Conservation (phyloP, 2,113 vertebrate species). For the Leptobrachium ailaonicum region DNA sequence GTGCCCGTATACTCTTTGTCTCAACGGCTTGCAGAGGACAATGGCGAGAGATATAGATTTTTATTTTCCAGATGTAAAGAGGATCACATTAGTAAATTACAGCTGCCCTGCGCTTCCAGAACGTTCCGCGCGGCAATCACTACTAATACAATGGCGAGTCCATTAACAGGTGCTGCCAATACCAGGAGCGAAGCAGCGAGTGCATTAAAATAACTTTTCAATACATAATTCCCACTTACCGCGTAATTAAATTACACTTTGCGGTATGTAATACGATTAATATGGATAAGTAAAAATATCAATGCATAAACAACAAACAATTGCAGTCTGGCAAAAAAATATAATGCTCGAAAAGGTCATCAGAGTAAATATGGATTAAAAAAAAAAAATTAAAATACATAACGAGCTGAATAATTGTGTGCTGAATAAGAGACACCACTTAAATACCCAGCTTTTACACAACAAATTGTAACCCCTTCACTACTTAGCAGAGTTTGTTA, state of each 20-base stretch:
- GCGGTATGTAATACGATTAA: constrained; percentile 54
- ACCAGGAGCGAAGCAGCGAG: constrained; percentile 48
- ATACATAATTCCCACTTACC: constrained; percentile 53
- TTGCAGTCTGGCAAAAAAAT: constrained; percentile 54
- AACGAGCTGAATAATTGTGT: background rate
- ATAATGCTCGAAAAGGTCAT: background rate
- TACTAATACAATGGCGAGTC: constrained; percentile 55
- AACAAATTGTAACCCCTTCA: no score
- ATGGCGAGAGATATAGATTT: constrained; percentile 20
- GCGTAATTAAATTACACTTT: constrained; percentile 55
- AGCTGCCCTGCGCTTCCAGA: constrained; percentile 15
- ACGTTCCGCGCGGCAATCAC: constrained; percentile 50
- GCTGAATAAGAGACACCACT: background rate
- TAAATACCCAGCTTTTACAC: no score
- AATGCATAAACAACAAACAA: constrained; percentile 54
- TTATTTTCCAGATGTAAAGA: constrained; percentile 32
- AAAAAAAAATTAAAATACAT: background rate
- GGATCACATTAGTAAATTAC: constrained; percentile 27
- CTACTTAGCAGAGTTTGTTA: no score
- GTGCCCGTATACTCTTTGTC: background rate
- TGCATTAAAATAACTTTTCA: constrained; percentile 60
- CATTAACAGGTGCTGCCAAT: constrained; percentile 55
- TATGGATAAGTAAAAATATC: constrained; percentile 56
- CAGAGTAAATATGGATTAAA: constrained; percentile 40
- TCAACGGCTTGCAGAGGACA: constrained; percentile 27